Evolutionary conservation across 2,113 vertebrate species (phyloP).

Genomic region (Guaruba guarouba): DNA sequence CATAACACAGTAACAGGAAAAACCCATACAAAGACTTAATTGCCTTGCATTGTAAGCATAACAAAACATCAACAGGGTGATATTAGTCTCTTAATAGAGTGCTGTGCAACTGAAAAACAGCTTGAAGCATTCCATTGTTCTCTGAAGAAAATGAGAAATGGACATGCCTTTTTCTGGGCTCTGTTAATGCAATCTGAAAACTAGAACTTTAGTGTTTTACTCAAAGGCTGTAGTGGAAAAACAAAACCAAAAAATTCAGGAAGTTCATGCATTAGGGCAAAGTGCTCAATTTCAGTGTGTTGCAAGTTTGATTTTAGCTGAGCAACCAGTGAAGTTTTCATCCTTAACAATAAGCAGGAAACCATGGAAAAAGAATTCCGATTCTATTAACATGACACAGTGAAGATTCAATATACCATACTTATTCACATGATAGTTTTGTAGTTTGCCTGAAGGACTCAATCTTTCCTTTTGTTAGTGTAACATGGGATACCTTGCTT

Average conservation of each 20-base stretch:
- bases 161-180: not conserved
- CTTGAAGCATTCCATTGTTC: not conserved
- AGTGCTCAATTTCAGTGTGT: not conserved
- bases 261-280: not conserved
- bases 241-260: not conserved
- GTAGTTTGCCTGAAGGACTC: not conserved
- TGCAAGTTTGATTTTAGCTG: not conserved
- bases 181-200: not conserved
- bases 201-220: not conserved
- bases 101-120: not conserved
- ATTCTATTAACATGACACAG: not conserved
- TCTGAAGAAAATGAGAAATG: not conserved
- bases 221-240: not conserved
- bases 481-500: constrained; percentile 86
- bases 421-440: not conserved
- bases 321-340: not conserved
- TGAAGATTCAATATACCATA: not conserved
- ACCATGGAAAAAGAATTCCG: not conserved
- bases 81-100: not conserved
- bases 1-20: not conserved
- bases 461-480: not conserved
- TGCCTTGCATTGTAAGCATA: not conserved
- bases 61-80: not conserved
- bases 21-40: not conserved
- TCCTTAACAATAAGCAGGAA: not conserved